phyloP scores from a whole-genome alignment of 30 jellyfish, hydroid and myxozoan genomes.

The Turritopsis rubra region DNA sequence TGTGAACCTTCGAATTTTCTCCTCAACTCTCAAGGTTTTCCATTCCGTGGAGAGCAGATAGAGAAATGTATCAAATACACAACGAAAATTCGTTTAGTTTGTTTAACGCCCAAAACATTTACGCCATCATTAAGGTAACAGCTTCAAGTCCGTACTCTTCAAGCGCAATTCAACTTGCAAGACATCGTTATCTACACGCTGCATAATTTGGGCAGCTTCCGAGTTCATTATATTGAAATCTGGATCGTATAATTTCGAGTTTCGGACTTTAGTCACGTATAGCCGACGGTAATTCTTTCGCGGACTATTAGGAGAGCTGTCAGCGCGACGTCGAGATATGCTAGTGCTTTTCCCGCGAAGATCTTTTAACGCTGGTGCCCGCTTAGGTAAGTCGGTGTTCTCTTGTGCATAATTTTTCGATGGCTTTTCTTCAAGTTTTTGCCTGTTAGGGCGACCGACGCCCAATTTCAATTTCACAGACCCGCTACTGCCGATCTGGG shows the following conservation, averaged over 20 bases:
- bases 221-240: slow-evolving; percentile 19
- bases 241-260: slow-evolving; percentile 29
- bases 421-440: background rate
- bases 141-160: slow-evolving; percentile 34
- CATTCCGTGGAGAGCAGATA: background rate
- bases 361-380: slow-evolving; percentile 55
- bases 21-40: background rate
- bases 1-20: background rate
- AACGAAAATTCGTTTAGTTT: background rate
- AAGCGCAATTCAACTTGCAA: slow-evolving; percentile 60
- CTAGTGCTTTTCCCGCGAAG: slow-evolving; percentile 60
- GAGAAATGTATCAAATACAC: background rate
- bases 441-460: slow-evolving; percentile 9
- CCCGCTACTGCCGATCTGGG: slow-evolving; percentile 16
- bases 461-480: slow-evolving; percentile 26
- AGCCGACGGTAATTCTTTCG: slow-evolving; percentile 89
- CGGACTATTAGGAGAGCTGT: slow-evolving; percentile 89
- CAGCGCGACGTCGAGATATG: slow-evolving; percentile 43
- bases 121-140: slow-evolving; percentile 26
- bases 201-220: slow-evolving; percentile 48
- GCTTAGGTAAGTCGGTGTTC: slow-evolving; percentile 7
- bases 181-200: slow-evolving; percentile 74
- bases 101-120: background rate
- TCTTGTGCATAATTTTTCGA: slow-evolving; percentile 1
- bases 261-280: slow-evolving; percentile 83